Percentiles rank a stretch among this genome's conserved stretches.
Evolutionary conservation across 2,888 invertebrate species (phyloP).

Genomic region (Zele albiditarsus): DNA sequence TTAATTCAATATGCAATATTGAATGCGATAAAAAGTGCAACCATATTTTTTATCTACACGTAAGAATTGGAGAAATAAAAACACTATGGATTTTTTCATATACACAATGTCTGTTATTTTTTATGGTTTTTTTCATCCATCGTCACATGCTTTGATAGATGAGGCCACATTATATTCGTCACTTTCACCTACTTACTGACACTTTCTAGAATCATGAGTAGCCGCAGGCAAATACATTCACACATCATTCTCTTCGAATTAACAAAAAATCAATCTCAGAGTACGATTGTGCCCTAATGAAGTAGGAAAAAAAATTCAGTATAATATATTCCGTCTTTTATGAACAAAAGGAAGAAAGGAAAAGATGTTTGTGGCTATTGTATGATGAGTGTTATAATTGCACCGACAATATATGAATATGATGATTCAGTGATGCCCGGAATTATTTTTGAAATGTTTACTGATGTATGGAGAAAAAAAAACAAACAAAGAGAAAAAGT

Average conservation of each 20-base stretch:
- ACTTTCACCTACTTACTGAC: constrained; percentile 9
- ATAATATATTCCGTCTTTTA: constrained; percentile 33
- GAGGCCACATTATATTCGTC: neutral
- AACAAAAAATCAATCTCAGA: constrained; percentile 18
- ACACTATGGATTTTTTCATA: neutral
- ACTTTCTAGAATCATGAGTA: constrained; percentile 11
- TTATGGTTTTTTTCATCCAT: neutral
- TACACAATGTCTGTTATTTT: neutral
- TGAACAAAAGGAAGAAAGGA: constrained; percentile 29
- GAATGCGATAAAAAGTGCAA: neutral
- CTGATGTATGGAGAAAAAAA: constrained; percentile 28
- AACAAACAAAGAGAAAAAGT: constrained; percentile 21
- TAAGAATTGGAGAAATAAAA: neutral
- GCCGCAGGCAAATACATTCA: constrained; percentile 18
- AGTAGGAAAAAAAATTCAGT: neutral
- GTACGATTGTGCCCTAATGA: constrained; percentile 30
- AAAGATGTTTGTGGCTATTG: constrained; percentile 7
- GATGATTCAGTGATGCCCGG: constrained; percentile 25
- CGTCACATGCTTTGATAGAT: neutral
- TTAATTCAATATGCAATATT: constrained; percentile 4
- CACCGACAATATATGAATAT: constrained; percentile 33
- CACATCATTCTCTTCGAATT: neutral
- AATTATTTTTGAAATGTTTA: constrained; percentile 46
- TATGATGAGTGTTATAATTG: constrained; percentile 11
- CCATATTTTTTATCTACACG: neutral